Conservation (phyloP, 2,797 vertebrate genomes). For the Danio jaintianensis region DNA sequence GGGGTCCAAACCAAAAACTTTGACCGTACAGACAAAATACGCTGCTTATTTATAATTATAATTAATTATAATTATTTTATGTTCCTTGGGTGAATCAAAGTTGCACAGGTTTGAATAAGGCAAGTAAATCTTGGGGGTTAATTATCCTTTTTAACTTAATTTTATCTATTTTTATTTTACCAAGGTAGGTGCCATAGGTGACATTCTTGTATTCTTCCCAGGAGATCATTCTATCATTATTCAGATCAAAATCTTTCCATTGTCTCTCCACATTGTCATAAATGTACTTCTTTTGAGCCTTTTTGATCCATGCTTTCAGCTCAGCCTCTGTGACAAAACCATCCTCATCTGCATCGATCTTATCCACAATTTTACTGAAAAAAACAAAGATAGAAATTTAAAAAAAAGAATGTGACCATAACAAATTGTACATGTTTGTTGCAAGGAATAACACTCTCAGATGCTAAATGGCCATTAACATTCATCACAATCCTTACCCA, state of each 20-base stretch:
- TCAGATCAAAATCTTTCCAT: constrained; percentile 84
- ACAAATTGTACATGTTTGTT: background rate
- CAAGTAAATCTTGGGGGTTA: background rate
- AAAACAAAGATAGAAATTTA: constrained; percentile 28
- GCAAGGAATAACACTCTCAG: background rate
- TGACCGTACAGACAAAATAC: background rate
- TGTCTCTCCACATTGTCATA: constrained; percentile 79
- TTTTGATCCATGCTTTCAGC: constrained; percentile 85
- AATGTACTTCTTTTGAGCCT: constrained; percentile 82
- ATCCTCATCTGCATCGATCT: constrained; percentile 82
- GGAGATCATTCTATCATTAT: constrained; percentile 80
- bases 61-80: background rate
- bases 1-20: background rate
- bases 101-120: background rate
- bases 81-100: background rate
- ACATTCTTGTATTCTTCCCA: constrained; percentile 89
- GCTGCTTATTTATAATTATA: background rate
- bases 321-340: constrained; percentile 84
- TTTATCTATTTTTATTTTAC: constrained; percentile 75
- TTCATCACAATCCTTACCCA: constrained; percentile 76
- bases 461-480: background rate
- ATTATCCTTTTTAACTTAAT: background rate
- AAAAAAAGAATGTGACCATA: background rate
- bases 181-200: constrained; percentile 85
- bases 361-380: constrained; percentile 85